Base-by-base conservation (phyloP, 2,797 vertebrate species). In the Lophius americanus region DNA sequence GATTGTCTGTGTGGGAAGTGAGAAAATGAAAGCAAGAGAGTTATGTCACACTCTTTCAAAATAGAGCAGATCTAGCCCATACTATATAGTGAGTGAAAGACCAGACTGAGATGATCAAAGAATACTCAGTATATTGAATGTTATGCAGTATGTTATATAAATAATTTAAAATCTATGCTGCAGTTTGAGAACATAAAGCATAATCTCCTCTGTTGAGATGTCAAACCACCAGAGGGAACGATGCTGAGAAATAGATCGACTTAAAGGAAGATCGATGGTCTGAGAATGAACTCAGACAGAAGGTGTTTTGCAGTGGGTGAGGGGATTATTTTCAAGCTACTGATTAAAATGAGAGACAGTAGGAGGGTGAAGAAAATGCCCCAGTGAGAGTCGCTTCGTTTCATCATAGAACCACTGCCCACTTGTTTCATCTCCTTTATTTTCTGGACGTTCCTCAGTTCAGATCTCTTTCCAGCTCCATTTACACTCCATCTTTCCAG, bases 1-100 rank as follows among this genome's bases (percentile, higher is more conserved):
- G 89, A 99, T 99, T 5, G 96, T 98, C 98, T 99, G 75, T 59
- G 53, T 42, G 70, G 51, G 48, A 2, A 66, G 35, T 38, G 32
- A 32, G 36, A 13, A 43, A 5, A 46, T 5, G 6, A 32, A 42
- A 11, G 14, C 42, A 7, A 38, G 11, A 2, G 32, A 37, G 13
- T 33, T 11, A 4, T 44, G 1, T 44, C 10, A 10, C 43, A 44
- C 43, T 44, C 43, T 44, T 44, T 44, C 10, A 4, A 44, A 44
- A 44, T 44, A 44, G 12, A 44, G 43, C 43, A 11, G 10, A 11
- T 44, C 9, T 42, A 11, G 43, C 11, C 43, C 43, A 44, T 11
- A 42, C 41, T 8, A 3, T 42, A 10, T 50, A 44, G 43, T 43
- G n/a, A 61, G 54, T 50, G 13, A n/a, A 6, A 42, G 41, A 42